Evolutionary conservation across 2,888 invertebrate species (phyloP).

Genomic region (Chrysotoxum bicinctum): DNA sequence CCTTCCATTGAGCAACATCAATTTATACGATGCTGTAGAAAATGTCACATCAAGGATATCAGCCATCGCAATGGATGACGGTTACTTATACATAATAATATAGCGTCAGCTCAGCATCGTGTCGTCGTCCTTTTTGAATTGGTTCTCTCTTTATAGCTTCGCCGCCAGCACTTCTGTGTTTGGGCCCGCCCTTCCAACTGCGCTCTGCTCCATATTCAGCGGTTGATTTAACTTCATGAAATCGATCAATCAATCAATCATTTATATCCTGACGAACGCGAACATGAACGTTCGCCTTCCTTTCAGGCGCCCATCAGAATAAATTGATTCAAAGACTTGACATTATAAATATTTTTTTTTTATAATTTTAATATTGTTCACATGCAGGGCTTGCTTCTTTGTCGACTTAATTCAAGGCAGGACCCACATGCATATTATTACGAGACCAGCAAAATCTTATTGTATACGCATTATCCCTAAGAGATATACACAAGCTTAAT

Average conservation of each 20-base stretch:
- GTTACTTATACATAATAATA: conserved; percentile 2
- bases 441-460: conserved; percentile 11
- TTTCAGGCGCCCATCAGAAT: conserved; percentile 4
- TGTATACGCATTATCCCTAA: conserved; percentile 39
- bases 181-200: background rate
- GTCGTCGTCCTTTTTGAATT: background rate
- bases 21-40: conserved; percentile 12
- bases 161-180: background rate
- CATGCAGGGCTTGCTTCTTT: background rate
- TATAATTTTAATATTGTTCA: conserved; percentile 3
- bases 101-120: background rate
- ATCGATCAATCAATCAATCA: conserved; percentile 70
- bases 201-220: conserved; percentile 36
- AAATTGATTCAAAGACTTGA: conserved; percentile 51
- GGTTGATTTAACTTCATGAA: conserved; percentile 58
- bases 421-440: conserved; percentile 5
- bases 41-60: conserved; percentile 37
- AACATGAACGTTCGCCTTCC: conserved; percentile 14
- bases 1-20: background rate
- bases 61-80: conserved; percentile 11
- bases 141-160: background rate
- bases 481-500: background rate
- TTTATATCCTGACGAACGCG: conserved; percentile 33
- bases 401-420: background rate
- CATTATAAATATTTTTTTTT: conserved; percentile 16